Evolutionary conservation across 2,113 vertebrate species (phyloP).

Genomic region (Ceratotherium simum): DNA sequence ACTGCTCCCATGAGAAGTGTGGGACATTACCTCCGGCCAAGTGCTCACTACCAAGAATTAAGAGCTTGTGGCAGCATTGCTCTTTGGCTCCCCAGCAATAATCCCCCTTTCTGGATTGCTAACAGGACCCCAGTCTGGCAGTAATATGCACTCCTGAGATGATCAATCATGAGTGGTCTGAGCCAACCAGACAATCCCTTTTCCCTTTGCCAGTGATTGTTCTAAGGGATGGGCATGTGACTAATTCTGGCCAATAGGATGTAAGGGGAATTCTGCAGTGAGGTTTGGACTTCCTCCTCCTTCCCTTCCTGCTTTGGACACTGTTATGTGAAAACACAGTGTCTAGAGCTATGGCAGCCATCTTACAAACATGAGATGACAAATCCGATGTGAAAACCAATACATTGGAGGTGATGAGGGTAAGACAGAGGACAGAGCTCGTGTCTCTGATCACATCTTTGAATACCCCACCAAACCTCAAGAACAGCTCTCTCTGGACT

Average conservation of each 20-base stretch:
- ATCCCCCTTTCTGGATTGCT: too few species aligned
- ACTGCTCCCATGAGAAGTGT: not conserved
- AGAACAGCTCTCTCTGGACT: not conserved
- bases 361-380: not conserved
- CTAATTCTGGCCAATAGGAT: not conserved
- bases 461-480: not conserved
- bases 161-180: too few species aligned
- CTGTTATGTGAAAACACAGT: not conserved
- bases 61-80: not conserved
- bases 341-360: not conserved
- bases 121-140: not conserved
- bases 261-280: not conserved
- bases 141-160: not conserved
- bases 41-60: not conserved
- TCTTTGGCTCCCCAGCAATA: not conserved
- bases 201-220: not conserved
- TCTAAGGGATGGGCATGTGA: not conserved
- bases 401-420: not conserved
- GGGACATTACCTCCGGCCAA: not conserved
- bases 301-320: not conserved
- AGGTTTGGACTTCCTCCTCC: not conserved
- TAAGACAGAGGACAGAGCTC: not conserved
- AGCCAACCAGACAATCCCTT: not conserved
- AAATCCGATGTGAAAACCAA: not conserved
- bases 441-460: not conserved